Evolutionary conservation across 2,797 vertebrate species (phyloP).

Genomic region (Pangasius larnaudii): DNA sequence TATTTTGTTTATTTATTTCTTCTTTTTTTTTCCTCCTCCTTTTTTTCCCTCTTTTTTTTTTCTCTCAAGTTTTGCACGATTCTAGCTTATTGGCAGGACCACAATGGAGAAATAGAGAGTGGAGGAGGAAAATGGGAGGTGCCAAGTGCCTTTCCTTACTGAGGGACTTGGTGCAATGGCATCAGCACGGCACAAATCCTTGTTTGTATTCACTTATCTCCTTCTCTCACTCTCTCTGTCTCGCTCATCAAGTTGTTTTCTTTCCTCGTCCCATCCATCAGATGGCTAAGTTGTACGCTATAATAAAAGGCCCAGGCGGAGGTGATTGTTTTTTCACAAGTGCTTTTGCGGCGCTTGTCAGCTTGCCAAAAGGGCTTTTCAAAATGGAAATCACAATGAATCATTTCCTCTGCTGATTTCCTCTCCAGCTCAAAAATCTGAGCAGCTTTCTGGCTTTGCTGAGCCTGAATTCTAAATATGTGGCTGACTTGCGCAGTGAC

Average conservation of each 20-base stretch:
- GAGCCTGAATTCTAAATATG: neutral
- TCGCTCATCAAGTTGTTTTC: conserved; percentile 40
- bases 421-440: conserved; percentile 16
- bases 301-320: conserved; percentile 41
- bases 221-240: conserved; percentile 12
- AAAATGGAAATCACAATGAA: conserved; percentile 50
- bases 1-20: neutral
- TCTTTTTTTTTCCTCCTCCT: neutral
- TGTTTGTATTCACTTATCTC: conserved; percentile 24
- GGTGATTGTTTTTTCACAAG: conserved; percentile 47
- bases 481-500: neutral
- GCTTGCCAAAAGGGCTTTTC: conserved; percentile 51
- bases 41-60: neutral
- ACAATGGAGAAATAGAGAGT: neutral
- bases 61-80: neutral
- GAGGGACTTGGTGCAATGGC: neutral
- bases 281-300: conserved; percentile 25
- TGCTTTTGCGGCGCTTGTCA: conserved; percentile 45
- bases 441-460: conserved; percentile 12
- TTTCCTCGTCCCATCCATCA: conserved; percentile 23
- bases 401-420: conserved; percentile 42
- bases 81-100: too few relatives aligned
- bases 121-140: neutral
- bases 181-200: neutral
- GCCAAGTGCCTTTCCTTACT: neutral